Conservation (phyloP, 2,888 invertebrate genomes). For the Tuta absoluta region DNA sequence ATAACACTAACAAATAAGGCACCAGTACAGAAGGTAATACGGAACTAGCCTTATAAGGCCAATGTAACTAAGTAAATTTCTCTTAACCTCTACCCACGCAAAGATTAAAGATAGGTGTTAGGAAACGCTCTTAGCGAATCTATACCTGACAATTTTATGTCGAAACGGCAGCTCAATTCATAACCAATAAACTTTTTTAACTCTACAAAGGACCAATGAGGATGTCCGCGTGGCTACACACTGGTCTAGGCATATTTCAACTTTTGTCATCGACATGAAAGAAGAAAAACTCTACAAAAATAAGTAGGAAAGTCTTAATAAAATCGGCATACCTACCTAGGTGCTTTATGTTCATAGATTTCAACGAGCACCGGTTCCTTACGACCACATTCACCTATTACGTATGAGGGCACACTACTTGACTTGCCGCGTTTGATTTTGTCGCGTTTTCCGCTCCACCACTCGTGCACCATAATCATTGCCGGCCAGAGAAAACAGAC, state of each 20-base stretch:
- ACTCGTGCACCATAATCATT: conserved; percentile 17
- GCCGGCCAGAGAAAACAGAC: conserved; percentile 43
- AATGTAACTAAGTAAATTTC: conserved; percentile 7
- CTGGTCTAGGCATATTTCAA: too few relatives aligned
- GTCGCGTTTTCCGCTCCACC: conserved; percentile 37
- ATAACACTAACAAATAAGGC: not conserved
- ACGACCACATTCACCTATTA: conserved; percentile 23
- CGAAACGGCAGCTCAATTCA: too few relatives aligned
- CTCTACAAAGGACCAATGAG: too few relatives aligned
- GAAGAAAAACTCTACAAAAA: not conserved
- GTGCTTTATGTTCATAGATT: conserved; percentile 2
- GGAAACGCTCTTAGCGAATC: too few relatives aligned
- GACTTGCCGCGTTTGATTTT: conserved; percentile 28
- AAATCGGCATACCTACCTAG: not conserved
- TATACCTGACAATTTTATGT: too few relatives aligned
- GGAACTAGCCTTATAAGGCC: conserved; percentile 1
- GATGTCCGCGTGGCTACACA: too few relatives aligned
- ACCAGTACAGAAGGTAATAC: not conserved
- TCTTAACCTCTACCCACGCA: not conserved
- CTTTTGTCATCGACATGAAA: too few relatives aligned
- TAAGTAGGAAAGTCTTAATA: not conserved
- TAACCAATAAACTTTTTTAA: too few relatives aligned
- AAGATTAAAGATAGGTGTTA: too few relatives aligned
- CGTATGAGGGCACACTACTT: conserved; percentile 28
- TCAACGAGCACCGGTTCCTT: conserved; percentile 14